Percentiles rank a stretch among this genome's conserved stretches.
Conservation (phyloP, 2,888 invertebrate genomes). For the Hydrotaea cyrtoneurina region DNA sequence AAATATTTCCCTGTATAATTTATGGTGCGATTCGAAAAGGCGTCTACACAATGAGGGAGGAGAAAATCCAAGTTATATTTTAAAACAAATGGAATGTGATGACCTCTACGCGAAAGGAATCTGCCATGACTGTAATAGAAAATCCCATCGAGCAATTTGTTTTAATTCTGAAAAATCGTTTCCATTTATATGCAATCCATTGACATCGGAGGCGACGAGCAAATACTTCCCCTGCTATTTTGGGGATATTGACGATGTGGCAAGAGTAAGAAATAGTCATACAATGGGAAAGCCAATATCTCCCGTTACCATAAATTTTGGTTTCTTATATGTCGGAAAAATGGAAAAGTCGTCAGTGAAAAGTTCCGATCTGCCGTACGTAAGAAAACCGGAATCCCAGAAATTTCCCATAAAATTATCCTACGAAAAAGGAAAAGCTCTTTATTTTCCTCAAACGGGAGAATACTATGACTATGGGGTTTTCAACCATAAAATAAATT, state of each 20-base stretch:
- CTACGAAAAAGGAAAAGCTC: conserved; percentile 10
- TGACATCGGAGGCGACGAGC: conserved; percentile 22
- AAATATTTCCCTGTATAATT: conserved; percentile 14
- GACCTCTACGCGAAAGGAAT: background rate
- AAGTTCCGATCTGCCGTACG: background rate
- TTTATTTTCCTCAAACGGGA: background rate
- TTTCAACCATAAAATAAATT: background rate
- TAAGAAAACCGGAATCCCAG: background rate
- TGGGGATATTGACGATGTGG: too few species aligned
- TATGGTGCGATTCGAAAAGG: conserved; percentile 3
- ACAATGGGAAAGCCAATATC: too few species aligned
- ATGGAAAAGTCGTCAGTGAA: background rate
- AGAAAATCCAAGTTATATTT: background rate
- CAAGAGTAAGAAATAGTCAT: too few species aligned
- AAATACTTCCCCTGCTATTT: conserved; percentile 35
- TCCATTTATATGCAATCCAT: background rate
- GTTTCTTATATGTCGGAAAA: too few species aligned
- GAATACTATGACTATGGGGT: background rate
- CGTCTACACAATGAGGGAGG: background rate
- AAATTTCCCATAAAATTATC: conserved; percentile 44
- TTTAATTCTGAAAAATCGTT: background rate
- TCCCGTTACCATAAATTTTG: too few species aligned
- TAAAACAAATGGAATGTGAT: background rate
- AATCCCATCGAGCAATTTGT: background rate
- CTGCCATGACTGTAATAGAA: background rate